Percentiles rank a stretch among this genome's conserved stretches.
phyloP scores from a whole-genome alignment of 1,140 invertebrate species.

The Marisa cornuarietis region DNA sequence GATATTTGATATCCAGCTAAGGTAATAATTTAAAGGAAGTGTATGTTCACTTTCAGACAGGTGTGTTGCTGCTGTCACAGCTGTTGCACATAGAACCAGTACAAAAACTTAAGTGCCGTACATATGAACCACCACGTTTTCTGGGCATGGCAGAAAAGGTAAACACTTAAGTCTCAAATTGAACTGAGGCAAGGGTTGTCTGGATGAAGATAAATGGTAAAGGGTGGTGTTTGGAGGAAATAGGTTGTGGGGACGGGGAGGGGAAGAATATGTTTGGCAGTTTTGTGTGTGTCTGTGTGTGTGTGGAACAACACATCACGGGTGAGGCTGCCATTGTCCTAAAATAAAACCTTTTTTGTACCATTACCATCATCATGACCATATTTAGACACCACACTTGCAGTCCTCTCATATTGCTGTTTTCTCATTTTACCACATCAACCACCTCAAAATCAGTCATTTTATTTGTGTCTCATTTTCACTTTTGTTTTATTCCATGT shows the following conservation, averaged over 20 bases:
- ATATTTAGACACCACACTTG: no score
- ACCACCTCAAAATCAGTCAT: no score
- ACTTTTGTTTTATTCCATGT: no score
- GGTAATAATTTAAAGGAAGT: no score
- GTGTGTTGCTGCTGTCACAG: slow-evolving; percentile 83
- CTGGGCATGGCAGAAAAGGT: slow-evolving; percentile 69
- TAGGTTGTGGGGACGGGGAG: neutral
- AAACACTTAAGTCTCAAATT: slow-evolving; percentile 20
- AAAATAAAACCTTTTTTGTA: no score
- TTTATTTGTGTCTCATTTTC: no score
- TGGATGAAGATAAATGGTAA: neutral
- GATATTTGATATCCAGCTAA: no score
- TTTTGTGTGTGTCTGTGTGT: slow-evolving; percentile 10
- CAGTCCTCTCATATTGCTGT: no score
- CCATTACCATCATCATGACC: no score
- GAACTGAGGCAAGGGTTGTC: neutral
- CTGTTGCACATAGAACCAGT: slow-evolving; percentile 86
- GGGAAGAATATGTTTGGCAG: neutral
- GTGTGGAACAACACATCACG: neutral
- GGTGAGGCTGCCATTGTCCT: no score
- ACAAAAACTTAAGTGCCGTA: slow-evolving; percentile 82
- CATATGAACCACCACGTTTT: slow-evolving; percentile 73
- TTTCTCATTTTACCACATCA: no score
- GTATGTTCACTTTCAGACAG: slow-evolving; percentile 70
- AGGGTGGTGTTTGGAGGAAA: neutral